A percentile compares a stretch with the other conserved stretches of the same genome.
Evolutionary conservation across 2,888 invertebrate genomes (phyloP).

Genomic region (Trissolcus japonicus): DNA sequence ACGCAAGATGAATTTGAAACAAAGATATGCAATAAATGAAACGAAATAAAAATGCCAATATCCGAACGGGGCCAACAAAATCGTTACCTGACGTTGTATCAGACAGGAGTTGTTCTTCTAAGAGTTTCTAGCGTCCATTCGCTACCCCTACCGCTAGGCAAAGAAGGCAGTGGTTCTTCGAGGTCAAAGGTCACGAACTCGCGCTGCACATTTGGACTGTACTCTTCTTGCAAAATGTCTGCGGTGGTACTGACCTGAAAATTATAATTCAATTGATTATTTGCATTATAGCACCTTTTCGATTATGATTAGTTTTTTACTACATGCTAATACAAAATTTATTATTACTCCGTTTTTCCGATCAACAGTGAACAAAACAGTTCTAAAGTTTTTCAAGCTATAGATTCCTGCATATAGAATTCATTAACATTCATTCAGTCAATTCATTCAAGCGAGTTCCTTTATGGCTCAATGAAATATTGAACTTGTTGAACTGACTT

Average conservation of each 20-base stretch:
- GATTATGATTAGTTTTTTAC: no score
- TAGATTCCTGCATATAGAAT: no score
- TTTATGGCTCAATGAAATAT: no score
- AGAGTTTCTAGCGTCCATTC: conserved; percentile 76
- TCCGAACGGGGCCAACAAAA: conserved; percentile 25
- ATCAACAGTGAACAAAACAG: no score
- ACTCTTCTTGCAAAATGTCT: conserved; percentile 76
- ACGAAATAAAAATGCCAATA: conserved; percentile 32
- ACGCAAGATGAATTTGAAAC: conserved; percentile 38
- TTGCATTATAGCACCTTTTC: no score
- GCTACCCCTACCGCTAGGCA: conserved; percentile 76
- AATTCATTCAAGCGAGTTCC: no score
- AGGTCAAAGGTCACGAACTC: conserved; percentile 85
- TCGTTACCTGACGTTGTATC: conserved; percentile 73
- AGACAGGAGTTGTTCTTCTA: conserved; percentile 73
- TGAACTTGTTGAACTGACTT: no score
- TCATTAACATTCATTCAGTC: no score
- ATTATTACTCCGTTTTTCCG: no score
- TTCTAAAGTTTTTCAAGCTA: no score
- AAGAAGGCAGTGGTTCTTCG: conserved; percentile 78
- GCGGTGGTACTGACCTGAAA: conserved; percentile 80
- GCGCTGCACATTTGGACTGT: conserved; percentile 79
- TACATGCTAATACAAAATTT: no score
- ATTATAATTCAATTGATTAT: conserved; percentile 23
- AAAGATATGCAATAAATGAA: conserved; percentile 34